phyloP scores from a whole-genome alignment of 1,140 invertebrate genomes.

The Heliconius himera region DNA sequence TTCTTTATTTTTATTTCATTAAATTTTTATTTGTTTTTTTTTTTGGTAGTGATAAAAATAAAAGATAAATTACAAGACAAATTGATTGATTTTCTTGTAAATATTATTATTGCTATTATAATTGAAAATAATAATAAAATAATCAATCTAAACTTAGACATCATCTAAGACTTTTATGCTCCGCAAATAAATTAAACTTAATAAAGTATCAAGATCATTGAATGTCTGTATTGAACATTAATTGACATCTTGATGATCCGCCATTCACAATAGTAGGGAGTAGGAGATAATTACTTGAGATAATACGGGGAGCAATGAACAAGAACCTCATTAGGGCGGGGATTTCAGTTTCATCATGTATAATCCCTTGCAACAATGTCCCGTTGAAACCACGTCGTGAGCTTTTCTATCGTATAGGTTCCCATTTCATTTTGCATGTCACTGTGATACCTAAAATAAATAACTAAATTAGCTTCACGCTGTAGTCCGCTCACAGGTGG shows the following conservation, averaged over 20 bases:
- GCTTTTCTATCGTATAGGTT: constrained; percentile 17
- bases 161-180: not conserved
- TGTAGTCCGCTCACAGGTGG: no score
- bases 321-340: constrained; percentile 61
- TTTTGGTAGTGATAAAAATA: no score
- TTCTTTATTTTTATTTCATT: no score
- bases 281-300: constrained; percentile 69
- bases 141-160: not conserved
- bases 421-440: constrained; percentile 41
- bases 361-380: constrained; percentile 63
- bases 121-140: no score
- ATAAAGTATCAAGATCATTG: constrained; percentile 39
- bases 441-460: constrained; percentile 38
- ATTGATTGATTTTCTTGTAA: no score
- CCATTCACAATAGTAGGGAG: constrained; percentile 44
- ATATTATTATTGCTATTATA: no score
- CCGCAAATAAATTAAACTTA: constrained; percentile 16
- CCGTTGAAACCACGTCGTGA: constrained; percentile 45
- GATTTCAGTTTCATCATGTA: constrained; percentile 63
- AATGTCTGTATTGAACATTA: constrained; percentile 46
- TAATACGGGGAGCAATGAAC: constrained; percentile 65
- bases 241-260: constrained; percentile 53
- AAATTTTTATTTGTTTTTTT: no score
- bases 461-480: no score
- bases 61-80: no score